Base-by-base conservation (phyloP, 2,113 vertebrate species). In the Hucho hucho region DNA sequence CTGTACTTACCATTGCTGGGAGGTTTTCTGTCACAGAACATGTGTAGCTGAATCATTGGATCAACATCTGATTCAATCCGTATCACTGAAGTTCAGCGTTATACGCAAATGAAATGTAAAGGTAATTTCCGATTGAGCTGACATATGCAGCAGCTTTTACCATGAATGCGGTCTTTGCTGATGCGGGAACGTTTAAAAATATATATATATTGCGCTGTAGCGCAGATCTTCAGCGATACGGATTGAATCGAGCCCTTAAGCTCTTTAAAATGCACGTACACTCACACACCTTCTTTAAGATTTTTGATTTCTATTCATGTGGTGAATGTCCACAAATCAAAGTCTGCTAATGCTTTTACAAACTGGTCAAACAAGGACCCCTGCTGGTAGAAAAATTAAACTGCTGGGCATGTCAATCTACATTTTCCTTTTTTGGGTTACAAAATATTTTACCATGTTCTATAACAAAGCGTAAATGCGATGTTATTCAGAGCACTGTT, bases 361-460 rank as follows among this genome's bases (percentile, higher is more conserved):
- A 4, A 61, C 4, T 43, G 25, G n/a, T 70, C 65, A 61, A 67
- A 71, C 18, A n/a, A 49, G 63, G 75, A 77, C 72, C 53, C 67
- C 76, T 81, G 80, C 75, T 72, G 76, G 72, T 32, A 18, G 12
- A 63, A 75, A 61, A 56, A 67, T 61, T 12, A 16, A 5, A n/a
- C 18, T 67, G 22, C 58, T 46, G n/a, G 24, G 72, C 22, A 9
- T 63, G 18, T 74, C 37, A 65, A 64, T 65, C 16, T 26, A 61
- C 58, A 24, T 61, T 61, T 61, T 61, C 58, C 18, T 22, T 61
- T 11, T 2, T 53, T 49, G 47, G 16, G 47, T 14, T 14, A 49
- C 0, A 49, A 46, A 14, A 49, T 49, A 49, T 49, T 49, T 49
- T 49, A 49, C 13, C 16, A 53, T 53, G 16, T 53, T 53, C 1